phyloP scores from a whole-genome alignment of 2,888 invertebrate genomes.

The Danaus chrysippus region DNA sequence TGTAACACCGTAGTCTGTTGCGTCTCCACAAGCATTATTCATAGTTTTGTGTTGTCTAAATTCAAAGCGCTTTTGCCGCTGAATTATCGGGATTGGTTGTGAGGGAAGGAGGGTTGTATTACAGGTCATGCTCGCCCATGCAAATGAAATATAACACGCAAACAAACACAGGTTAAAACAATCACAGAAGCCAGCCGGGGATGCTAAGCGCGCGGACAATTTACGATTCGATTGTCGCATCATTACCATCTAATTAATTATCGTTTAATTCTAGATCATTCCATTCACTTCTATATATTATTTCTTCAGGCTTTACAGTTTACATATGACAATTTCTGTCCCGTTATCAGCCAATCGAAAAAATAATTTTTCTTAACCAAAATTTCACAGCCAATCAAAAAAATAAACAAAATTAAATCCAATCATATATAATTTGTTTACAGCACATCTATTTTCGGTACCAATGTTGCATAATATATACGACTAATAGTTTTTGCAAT shows the following conservation, averaged over 20 bases:
- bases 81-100: constrained; percentile 29
- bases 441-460: constrained; percentile 63
- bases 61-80: constrained; percentile 29
- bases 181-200: constrained; percentile 67
- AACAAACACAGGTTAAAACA: constrained; percentile 72
- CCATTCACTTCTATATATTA: constrained; percentile 20
- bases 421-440: constrained; percentile 51
- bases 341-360: constrained; percentile 2
- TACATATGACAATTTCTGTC: not conserved
- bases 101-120: constrained; percentile 58
- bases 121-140: constrained; percentile 74
- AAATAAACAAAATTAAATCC: constrained; percentile 48
- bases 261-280: constrained; percentile 56
- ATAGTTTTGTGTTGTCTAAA: constrained; percentile 23
- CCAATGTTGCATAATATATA: constrained; percentile 59
- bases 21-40: constrained; percentile 29
- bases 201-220: constrained; percentile 59
- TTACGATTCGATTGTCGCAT: constrained; percentile 60
- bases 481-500: constrained; percentile 73
- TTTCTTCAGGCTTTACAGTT: not conserved
- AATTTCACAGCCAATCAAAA: constrained; percentile 61
- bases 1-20: constrained; percentile 21
- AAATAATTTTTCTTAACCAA: constrained; percentile 13
- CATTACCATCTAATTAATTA: constrained; percentile 61
- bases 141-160: constrained; percentile 75